A percentile compares a stretch with the other conserved stretches of the same genome.
phyloP scores from a whole-genome alignment of 2,113 vertebrate species.

The Proteles cristata region DNA sequence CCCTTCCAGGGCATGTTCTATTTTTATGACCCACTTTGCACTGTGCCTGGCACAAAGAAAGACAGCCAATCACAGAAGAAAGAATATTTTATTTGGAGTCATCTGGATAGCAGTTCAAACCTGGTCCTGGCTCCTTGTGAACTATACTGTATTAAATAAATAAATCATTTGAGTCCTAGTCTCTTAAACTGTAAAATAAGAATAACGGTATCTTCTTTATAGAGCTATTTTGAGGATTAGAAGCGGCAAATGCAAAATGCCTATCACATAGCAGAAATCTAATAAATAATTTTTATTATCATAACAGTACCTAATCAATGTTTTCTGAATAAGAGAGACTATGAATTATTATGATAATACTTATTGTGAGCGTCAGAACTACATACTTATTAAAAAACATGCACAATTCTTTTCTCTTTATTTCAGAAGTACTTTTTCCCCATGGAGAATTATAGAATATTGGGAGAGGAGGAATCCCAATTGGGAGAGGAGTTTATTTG shows the following conservation, averaged over 20 bases:
- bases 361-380: not conserved
- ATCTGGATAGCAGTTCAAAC: not conserved
- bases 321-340: not conserved
- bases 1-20: not conserved
- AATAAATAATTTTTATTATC: constrained; percentile 13
- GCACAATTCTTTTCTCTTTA: not conserved
- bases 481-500: not conserved
- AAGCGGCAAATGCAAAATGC: not conserved
- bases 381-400: not conserved
- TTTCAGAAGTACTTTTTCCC: not conserved
- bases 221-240: not conserved
- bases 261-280: not conserved
- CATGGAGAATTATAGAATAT: not conserved
- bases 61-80: not conserved
- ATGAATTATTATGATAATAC: not conserved
- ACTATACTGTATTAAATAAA: not conserved
- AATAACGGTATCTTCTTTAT: not conserved
- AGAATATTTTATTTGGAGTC: not conserved
- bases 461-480: not conserved
- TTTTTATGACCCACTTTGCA: not conserved
- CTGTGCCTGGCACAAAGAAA: not conserved
- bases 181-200: not conserved
- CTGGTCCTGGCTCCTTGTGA: not conserved
- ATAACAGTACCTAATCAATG: not conserved
- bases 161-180: not conserved